Evolutionary conservation across 30 jellyfish, hydroid and myxozoan genomes (phyloP), one percentile per base, ranked within the genome.

Genomic region (Cassiopea andromeda): DNA sequence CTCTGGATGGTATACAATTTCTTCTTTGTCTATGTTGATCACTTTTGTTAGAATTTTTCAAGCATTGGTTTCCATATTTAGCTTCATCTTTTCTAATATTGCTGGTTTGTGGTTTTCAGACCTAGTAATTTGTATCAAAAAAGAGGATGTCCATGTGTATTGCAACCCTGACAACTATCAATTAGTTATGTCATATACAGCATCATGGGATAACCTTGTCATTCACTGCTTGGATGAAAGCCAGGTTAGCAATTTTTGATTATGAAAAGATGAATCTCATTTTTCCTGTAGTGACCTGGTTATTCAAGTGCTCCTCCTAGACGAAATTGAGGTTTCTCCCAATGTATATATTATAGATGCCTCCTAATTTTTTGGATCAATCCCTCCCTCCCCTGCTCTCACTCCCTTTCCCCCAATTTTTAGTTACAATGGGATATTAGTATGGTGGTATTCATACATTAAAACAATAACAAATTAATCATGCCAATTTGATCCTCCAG

Each of bases 81-180:
- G n/a, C n/a, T n/a, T n/a, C n/a, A n/a, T n/a, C n/a, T n/a, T n/a
- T n/a, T n/a, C n/a, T n/a, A n/a, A n/a, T n/a, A n/a, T n/a, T n/a
- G n/a, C n/a, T n/a, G n/a, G 2, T 61, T 61, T 61, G 73, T 4
- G 4, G 19, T 4, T 61, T 61, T 14, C 44, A 87, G 94, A 87
- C 48, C 69, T 87, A 10, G 94, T 87, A n/a, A 69, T 87, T 2
- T 87, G 94, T 16, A 87, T 87, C 67, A 78, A 78, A 67, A 78
- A 67, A 10, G 78, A 43, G 19, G 48, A 64, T 15, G 68, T 64
- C 58, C 81, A 76, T n/a, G 72, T 78, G 44, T 87, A 87, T 66
- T 87, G 94, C 84, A 87, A 87, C 44, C 89, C 89, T 46, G 66
- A 60, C 5, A 87, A 77, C 69, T 77, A 77, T 66, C 84, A 87